Evolutionary conservation across 1,140 invertebrate genomes (phyloP).

Genomic region (Nebria ingens): DNA sequence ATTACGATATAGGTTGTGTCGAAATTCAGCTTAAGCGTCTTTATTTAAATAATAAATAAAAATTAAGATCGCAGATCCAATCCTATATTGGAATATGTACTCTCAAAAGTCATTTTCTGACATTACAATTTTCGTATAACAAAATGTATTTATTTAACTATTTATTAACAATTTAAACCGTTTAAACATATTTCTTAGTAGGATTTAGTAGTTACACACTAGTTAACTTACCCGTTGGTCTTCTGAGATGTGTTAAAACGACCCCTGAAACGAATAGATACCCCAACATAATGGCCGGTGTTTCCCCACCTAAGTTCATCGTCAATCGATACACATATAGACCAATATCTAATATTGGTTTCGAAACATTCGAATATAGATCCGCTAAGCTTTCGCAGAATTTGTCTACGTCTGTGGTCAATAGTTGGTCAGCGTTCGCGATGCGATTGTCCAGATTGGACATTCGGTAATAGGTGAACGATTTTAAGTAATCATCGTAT

Average conservation of each 20-base stretch:
- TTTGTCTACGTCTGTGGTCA: slow-evolving; percentile 95
- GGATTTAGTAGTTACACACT: no score
- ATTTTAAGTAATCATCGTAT: slow-evolving; percentile 88
- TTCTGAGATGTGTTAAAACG: slow-evolving; percentile 66
- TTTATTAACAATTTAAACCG: no score
- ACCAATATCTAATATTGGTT: slow-evolving; percentile 88
- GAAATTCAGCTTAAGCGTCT: no score
- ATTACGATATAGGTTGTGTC: no score
- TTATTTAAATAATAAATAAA: no score
- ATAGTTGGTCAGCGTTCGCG: slow-evolving; percentile 89
- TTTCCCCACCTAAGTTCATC: slow-evolving; percentile 67
- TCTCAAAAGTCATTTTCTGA: no score
- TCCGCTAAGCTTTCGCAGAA: slow-evolving; percentile 93
- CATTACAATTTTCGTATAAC: no score
- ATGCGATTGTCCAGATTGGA: slow-evolving; percentile 90
- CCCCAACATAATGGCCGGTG: slow-evolving; percentile 72
- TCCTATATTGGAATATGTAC: no score
- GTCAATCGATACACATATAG: slow-evolving; percentile 90
- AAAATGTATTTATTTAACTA: no score
- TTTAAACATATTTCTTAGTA: no score
- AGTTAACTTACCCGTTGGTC: slow-evolving; percentile 56
- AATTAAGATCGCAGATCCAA: no score
- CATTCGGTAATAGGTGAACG: slow-evolving; percentile 62
- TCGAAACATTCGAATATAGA: slow-evolving; percentile 95
- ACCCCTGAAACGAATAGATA: slow-evolving; percentile 79